Evolutionary conservation across 2,888 invertebrate species (phyloP).

Genomic region (Apamea sordens): DNA sequence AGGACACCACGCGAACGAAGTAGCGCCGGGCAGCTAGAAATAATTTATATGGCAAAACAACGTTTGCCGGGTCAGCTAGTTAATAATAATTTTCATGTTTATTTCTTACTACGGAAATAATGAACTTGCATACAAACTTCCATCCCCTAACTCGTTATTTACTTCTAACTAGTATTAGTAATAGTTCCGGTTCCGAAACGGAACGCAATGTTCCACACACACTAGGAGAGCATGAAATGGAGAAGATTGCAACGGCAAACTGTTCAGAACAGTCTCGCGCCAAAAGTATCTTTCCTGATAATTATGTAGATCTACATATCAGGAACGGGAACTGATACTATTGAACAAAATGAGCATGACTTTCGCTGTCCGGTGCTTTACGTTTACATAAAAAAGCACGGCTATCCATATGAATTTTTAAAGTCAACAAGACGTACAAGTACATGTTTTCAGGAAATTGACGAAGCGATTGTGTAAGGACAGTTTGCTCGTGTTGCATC

Average conservation of each 20-base stretch:
- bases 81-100: not conserved
- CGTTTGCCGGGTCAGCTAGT: no score
- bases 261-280: not conserved
- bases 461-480: no score
- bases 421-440: no score
- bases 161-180: not conserved
- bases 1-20: no score
- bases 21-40: no score
- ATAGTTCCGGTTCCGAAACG: constrained; percentile 6
- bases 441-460: no score
- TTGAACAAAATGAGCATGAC: no score
- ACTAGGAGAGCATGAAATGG: constrained; percentile 1
- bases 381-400: not conserved
- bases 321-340: not conserved
- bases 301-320: no score
- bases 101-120: not conserved
- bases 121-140: not conserved
- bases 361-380: not conserved
- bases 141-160: not conserved
- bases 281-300: no score
- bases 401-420: no score
- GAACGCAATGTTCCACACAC: not conserved
- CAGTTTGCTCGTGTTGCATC: no score
- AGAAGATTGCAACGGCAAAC: not conserved
- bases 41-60: no score